Percentiles rank a stretch among this genome's conserved stretches.
Evolutionary conservation across 2,113 vertebrate genomes (phyloP).

Genomic region (Neomonachus schauinslandi): DNA sequence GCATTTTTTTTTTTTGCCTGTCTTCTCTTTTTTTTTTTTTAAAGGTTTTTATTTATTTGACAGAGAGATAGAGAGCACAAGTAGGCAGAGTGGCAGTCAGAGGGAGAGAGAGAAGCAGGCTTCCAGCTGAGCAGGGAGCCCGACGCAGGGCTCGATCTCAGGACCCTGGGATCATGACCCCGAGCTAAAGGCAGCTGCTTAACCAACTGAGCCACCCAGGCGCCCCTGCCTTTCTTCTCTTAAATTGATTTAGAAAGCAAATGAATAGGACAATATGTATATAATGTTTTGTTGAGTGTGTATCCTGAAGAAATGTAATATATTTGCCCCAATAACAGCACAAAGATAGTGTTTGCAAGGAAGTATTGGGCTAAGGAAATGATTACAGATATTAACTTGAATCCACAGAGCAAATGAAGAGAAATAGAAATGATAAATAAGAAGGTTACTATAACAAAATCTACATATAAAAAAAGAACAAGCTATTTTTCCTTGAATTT

Average conservation of each 20-base stretch:
- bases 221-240: background rate
- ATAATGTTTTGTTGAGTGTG: background rate
- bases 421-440: background rate
- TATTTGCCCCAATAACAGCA: background rate
- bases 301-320: background rate
- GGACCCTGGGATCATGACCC: too few relatives aligned
- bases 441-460: background rate
- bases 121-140: too few relatives aligned
- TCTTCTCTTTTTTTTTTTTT: too few relatives aligned
- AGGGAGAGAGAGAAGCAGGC: too few relatives aligned
- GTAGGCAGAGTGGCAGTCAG: too few relatives aligned
- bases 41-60: too few relatives aligned
- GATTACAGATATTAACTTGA: background rate
- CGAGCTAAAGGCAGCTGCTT: too few relatives aligned
- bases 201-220: too few relatives aligned
- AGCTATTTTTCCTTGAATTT: background rate
- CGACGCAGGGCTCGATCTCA: too few relatives aligned
- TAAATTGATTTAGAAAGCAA: background rate
- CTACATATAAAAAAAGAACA: background rate
- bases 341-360: background rate
- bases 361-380: background rate
- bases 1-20: background rate
- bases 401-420: background rate
- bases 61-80: too few relatives aligned
- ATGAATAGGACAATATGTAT: background rate